Base-by-base conservation (phyloP, 23 tunicate species). In the Styela plicata region DNA sequence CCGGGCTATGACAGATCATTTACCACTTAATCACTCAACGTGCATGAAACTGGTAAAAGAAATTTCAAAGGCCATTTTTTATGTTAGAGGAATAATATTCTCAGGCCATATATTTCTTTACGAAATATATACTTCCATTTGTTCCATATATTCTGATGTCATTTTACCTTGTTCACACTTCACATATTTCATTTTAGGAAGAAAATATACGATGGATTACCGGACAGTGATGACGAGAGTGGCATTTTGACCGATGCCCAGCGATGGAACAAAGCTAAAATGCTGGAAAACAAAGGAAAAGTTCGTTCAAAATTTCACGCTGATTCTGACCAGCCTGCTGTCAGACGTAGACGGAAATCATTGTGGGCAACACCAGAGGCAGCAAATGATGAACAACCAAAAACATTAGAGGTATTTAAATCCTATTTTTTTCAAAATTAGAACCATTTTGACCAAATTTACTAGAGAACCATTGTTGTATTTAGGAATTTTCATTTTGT, bases 171-270 rank as follows among this genome's bases (percentile, higher is more conserved):
- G n/a, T 69, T 23, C 74, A 25, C 64, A 18, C n/a, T n/a, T n/a
- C n/a, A n/a, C n/a, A n/a, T n/a, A n/a, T n/a, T n/a, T n/a, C n/a
- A n/a, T n/a, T n/a, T 29, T 36, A 76, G 81, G 27, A 76, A 53
- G 31, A 76, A 76, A 44, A 76, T 76, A 13, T 44, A 28, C 29
- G 81, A 44, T 7, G 66, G 27, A 53, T 22, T 44, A 37, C 81
- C 66, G 13, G 66, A 52, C 44, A 36, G 66, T 1, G 81, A 76
- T 29, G 25, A 44, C 27, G 81, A 76, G 21, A 65, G 44, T 22
- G 81, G 63, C 17, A 19, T 44, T 13, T 33, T 76, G 31, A 76
- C 81, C 27, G 81, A 76, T 53, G 81, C 81, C 5, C 81, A 76
- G 27, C 26, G 25, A 53, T 76, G 81, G 81, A 76, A 44, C 64